Base-by-base conservation (phyloP, 2,797 vertebrate species). In the Sebastolobus altivelis region DNA sequence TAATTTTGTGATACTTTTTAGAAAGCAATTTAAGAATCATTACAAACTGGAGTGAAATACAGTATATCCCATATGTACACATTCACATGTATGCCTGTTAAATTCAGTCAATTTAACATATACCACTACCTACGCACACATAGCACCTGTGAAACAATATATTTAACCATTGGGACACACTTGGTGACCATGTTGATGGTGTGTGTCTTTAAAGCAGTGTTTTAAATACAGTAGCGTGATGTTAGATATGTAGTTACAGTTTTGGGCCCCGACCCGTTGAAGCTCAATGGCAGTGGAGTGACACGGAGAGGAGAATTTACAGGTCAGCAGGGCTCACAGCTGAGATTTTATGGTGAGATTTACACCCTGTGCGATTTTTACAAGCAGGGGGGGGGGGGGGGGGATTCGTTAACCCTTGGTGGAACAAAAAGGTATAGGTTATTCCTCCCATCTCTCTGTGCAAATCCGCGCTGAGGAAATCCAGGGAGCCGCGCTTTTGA, bases 301-400 rank as follows among this genome's bases (percentile, higher is more conserved):
- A 87, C 89, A 88, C 72, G n/a, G 66, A 87, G 80, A 79, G 79
- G 86, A 90, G 88, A 92, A 93, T 95, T 94, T 93, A 92, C 90
- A 93, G 93, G 93, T 94, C 93, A 94, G 89, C 85, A 73, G 88
- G 92, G 90, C 93, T 93, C 93, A 92, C 94, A 95, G 94, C 94
- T 95, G 93, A 95, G 92, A 88, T 88, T 96, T 96, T 93, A 95
- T 87, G 82, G 86, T 79, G 76, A 91, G 92, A 95, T 95, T 95
- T 96, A 95, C 93, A 90, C 92, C 89, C 91, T 72, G 80, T 91
- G 89, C 59, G 76, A 90, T 90, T 94, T 49, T 95, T 91, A 93
- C 92, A 91, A 89, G 88, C 81, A 56, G 82, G 77, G 74, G 82
- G 75, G 72, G 84, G 86, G 82, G 82, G 77, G 74, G 82, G 75